Evolutionary conservation across 2,888 invertebrate species (phyloP).

Genomic region (Acrobasis suavella): DNA sequence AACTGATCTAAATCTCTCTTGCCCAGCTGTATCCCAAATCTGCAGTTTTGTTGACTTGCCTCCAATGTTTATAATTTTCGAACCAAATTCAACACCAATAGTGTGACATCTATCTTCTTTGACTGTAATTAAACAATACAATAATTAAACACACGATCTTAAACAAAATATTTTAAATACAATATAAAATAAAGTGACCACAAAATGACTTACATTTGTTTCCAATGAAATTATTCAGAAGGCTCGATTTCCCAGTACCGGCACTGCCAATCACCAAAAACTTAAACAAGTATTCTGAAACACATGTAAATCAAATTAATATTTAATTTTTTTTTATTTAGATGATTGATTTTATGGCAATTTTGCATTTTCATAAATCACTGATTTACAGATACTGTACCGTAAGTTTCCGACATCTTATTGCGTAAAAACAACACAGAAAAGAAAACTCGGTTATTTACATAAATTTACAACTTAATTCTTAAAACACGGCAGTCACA

Average conservation of each 20-base stretch:
- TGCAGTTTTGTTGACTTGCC: constrained; percentile 92
- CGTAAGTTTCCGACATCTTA: constrained; percentile 52
- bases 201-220: constrained; percentile 87
- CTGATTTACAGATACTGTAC: constrained; percentile 31
- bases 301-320: not conserved
- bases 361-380: not conserved
- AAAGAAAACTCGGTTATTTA: too few relatives aligned
- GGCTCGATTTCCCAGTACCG: constrained; percentile 91
- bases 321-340: too few relatives aligned
- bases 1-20: constrained; percentile 98
- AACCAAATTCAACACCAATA: constrained; percentile 94
- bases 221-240: constrained; percentile 92
- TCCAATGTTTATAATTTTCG: constrained; percentile 90
- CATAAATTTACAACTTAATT: too few relatives aligned
- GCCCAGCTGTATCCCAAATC: constrained; percentile 96
- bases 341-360: too few relatives aligned
- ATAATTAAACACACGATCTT: not conserved
- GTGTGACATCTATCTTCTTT: constrained; percentile 93
- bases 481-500: too few relatives aligned
- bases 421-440: not conserved
- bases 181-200: not conserved
- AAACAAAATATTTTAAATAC: constrained; percentile 1
- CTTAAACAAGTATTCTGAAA: constrained; percentile 91
- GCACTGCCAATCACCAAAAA: constrained; percentile 93
- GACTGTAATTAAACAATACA: constrained; percentile 74